Conservation (phyloP, 2,113 vertebrate genomes). For the Takifugu bimaculatus region DNA sequence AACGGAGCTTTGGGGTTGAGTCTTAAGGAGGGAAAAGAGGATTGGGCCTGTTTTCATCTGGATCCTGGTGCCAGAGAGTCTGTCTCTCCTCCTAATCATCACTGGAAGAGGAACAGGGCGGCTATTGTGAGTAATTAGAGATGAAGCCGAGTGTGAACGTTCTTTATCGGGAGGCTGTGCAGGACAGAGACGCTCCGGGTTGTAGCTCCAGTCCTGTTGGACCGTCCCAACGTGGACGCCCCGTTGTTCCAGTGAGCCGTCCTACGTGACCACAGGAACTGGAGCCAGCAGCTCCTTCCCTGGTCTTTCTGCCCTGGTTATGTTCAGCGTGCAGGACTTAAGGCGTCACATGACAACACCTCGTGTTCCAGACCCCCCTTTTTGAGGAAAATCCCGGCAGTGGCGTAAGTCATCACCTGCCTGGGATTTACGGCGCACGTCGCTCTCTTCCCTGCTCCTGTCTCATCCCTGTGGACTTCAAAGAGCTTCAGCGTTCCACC, state of each 20-base stretch:
- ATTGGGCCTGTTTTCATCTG: no score
- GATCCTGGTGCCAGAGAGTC: no score
- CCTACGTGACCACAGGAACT: no score
- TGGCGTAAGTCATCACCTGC: slow-evolving; percentile 43
- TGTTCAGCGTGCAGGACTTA: no score
- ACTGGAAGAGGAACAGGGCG: not conserved
- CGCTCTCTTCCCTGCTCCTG: slow-evolving; percentile 25
- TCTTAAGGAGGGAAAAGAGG: no score
- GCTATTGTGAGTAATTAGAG: slow-evolving; percentile 4
- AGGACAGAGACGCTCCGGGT: slow-evolving; percentile 3
- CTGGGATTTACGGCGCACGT: slow-evolving; percentile 32
- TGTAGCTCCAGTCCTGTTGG: no score
- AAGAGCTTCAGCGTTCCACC: slow-evolving; percentile 33
- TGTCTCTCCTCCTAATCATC: not conserved
- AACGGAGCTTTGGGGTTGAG: no score
- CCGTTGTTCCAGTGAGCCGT: no score
- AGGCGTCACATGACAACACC: slow-evolving; percentile 22
- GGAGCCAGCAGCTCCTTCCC: no score
- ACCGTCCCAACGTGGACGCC: no score
- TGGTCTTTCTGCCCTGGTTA: no score
- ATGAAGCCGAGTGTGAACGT: slow-evolving; percentile 5
- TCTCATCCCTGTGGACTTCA: slow-evolving; percentile 30
- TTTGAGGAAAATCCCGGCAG: slow-evolving; percentile 37
- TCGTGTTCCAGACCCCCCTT: slow-evolving; percentile 13
- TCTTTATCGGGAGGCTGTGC: slow-evolving; percentile 1